Evolutionary conservation across 2,888 invertebrate genomes (phyloP), one percentile per base, ranked within the genome.

Genomic region (Brachylomia viminalis): DNA sequence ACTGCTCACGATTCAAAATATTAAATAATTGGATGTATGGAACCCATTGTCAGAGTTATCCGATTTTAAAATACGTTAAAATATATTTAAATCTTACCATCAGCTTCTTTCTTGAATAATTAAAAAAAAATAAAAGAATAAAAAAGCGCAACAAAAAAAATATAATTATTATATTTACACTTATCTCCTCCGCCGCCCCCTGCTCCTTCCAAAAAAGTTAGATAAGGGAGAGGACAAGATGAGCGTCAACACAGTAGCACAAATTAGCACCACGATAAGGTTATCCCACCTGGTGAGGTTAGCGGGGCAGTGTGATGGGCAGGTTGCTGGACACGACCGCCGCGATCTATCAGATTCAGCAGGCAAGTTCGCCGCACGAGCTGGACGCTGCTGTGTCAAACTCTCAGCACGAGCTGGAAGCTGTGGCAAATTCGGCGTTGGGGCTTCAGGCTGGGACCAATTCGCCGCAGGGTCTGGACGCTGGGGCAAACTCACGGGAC

Each of bases 191-290:
- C 79, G 77, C 27, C 79, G 69, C 56, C 72, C 73, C 27, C 85
- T 45, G 33, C 33, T 80, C 58, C 85, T 85, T 45, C 87, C 84
- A 38, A 87, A 85, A 52, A 91, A 83, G 11, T 88, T 84, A 58
- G 86, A 83, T 4, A 92, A 5, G 0, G 94, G 92, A 45, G 90
- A 79, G 4, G 92, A 86, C 23, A 93, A 33, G 10, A 92, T 38
- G n/a, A 93, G 58, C 27, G 91, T 80, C 27, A 92, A 65, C n/a
- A 92, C 64, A 75, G 92, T 72, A 4, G 86, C 88, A 71, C 90
- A 84, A 20, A 93, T 86, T 13, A 94, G 65, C 45, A 93, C 79
- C 17, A 90, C 68, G 17, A 91, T 80, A 13, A 93, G 77, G 65
- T 87, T 90, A 72, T 94, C 88, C 90, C 90, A 91, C 23, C 87